phyloP scores from a whole-genome alignment of 2,113 vertebrate genomes.

The Psettodes erumei region DNA sequence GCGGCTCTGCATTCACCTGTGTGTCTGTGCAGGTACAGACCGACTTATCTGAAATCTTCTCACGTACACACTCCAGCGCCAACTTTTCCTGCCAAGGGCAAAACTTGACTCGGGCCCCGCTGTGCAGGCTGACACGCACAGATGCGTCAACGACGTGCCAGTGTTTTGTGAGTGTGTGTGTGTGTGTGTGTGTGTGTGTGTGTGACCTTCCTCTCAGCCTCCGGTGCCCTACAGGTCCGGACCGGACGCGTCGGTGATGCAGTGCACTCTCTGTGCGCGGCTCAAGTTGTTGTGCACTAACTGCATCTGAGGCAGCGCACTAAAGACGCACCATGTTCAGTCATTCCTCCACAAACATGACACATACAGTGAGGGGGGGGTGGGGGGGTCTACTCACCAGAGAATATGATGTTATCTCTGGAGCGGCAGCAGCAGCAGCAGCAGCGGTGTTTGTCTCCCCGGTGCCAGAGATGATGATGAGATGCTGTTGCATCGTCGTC shows the following conservation, averaged over 20 bases:
- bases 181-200: neutral
- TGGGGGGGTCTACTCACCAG: constrained; percentile 56
- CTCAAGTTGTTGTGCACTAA: constrained; percentile 38
- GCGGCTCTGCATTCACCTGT: constrained; percentile 33
- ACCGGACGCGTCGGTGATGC: constrained; percentile 36
- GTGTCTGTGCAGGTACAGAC: constrained; percentile 37
- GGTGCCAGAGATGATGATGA: constrained; percentile 39
- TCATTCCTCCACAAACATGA: neutral
- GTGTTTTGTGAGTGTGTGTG: too few relatives aligned
- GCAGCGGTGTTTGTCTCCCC: constrained; percentile 8
- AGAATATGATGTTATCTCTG: neutral
- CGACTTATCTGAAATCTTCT: constrained; percentile 42
- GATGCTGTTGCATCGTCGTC: constrained; percentile 59
- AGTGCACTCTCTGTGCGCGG: constrained; percentile 8
- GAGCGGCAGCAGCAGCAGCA: constrained; percentile 18
- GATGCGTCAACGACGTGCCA: constrained; percentile 56
- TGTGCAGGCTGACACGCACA: constrained; percentile 26
- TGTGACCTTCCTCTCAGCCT: constrained; percentile 56
- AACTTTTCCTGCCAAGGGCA: constrained; percentile 71
- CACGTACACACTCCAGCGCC: constrained; percentile 59
- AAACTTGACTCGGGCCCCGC: constrained; percentile 40
- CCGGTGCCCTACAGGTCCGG: constrained; percentile 58
- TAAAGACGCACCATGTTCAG: neutral
- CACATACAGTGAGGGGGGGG: too few relatives aligned
- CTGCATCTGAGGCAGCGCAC: constrained; percentile 3